These are phyloP conservation scores for Pyrocephalus nanus DNA, from an alignment of 2,797 vertebrate genomes.

Conservation along the genomic window DNA sequence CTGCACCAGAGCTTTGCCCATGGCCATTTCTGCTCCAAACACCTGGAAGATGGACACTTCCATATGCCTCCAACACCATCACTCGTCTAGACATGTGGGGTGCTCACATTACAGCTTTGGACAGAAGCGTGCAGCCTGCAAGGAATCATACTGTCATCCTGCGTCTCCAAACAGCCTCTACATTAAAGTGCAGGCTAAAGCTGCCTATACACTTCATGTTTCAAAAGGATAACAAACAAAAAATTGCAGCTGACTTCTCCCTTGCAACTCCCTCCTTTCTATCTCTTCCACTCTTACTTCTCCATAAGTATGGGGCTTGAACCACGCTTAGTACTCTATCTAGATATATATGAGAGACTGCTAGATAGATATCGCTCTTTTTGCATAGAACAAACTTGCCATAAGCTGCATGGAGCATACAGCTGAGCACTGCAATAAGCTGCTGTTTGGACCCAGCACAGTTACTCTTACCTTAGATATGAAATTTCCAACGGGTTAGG, in stretches of 20 bases:
- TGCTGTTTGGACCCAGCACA: not conserved
- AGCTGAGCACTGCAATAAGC: not conserved
- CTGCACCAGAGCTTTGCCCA: not conserved
- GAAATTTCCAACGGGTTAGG: not conserved
- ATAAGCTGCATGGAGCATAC: not conserved
- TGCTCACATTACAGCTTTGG: conserved; percentile 22
- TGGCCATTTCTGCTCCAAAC: not conserved
- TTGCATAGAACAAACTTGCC: not conserved
- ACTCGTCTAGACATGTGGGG: not conserved
- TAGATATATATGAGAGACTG: not conserved
- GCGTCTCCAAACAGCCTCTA: conserved; percentile 12
- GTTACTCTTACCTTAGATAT: not conserved
- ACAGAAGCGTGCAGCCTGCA: not conserved
- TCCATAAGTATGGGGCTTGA: not conserved
- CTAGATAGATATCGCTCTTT: not conserved
- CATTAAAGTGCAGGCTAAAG: not conserved
- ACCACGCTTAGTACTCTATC: not conserved
- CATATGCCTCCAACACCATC: conserved; percentile 10
- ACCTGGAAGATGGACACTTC: conserved; percentile 11
- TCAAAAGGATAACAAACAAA: not conserved
- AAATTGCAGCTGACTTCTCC: not conserved
- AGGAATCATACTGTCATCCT: conserved; percentile 3
- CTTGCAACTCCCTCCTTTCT: not conserved
- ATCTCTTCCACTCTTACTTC: not conserved
- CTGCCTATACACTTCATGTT: not conserved